Evolutionary conservation across 2,113 vertebrate genomes (phyloP).

Genomic region (Morone saxatilis): DNA sequence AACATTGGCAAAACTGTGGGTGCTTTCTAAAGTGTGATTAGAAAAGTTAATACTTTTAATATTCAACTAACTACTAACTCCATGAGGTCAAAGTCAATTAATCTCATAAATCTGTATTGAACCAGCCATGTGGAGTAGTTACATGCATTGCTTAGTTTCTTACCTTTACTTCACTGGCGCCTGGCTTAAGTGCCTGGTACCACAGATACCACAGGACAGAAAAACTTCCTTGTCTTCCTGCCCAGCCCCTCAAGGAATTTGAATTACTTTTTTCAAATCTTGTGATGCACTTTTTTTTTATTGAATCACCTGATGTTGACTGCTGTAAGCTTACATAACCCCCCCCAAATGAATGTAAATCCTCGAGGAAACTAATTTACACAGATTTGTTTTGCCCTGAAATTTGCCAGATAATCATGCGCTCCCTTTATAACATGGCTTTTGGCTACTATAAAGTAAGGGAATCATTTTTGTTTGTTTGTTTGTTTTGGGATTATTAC

Average conservation of each 20-base stretch:
- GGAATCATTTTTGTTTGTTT: not conserved
- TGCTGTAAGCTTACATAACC: constrained; percentile 14
- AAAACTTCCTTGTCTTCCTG: not conserved
- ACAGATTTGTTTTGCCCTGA: constrained; percentile 23
- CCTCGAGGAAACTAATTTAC: constrained; percentile 27
- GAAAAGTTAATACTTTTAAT: not conserved
- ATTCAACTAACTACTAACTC: not conserved
- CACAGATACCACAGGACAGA: not conserved
- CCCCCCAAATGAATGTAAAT: constrained; percentile 12
- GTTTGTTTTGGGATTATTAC: constrained; percentile 3
- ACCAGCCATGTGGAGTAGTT: not conserved
- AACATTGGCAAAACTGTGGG: not conserved
- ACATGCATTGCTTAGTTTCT: not conserved
- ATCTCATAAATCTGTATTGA: not conserved
- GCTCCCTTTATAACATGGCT: not conserved
- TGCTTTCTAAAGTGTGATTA: constrained; percentile 1
- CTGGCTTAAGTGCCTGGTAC: not conserved
- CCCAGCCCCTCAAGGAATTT: not conserved
- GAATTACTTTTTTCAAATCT: constrained; percentile 2
- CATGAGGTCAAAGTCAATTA: not conserved
- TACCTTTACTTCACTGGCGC: not conserved
- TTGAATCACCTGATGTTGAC: constrained; percentile 15
- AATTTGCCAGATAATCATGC: constrained; percentile 11
- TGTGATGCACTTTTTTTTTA: constrained; percentile 4
- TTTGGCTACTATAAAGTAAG: not conserved